Evolutionary conservation across 2,888 invertebrate species (phyloP).

Genomic region (Drosophila aldrichi): DNA sequence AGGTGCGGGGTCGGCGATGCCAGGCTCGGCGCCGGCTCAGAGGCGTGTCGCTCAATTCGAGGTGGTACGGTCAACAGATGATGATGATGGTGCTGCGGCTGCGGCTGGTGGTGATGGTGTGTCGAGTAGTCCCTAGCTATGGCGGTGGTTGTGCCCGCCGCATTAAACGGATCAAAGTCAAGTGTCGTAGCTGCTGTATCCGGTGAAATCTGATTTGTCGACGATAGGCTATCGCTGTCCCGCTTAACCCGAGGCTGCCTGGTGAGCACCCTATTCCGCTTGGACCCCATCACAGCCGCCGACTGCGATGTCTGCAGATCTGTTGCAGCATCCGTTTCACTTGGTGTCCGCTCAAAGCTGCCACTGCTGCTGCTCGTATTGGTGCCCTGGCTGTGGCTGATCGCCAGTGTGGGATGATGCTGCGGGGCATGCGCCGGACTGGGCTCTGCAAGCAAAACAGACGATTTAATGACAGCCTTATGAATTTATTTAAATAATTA

Average conservation of each 20-base stretch:
- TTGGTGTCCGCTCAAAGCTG: constrained; percentile 61
- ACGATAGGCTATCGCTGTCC: constrained; percentile 86
- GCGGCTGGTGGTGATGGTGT: constrained; percentile 54
- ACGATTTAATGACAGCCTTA: background rate
- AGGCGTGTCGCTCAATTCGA: constrained; percentile 87
- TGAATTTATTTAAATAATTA: background rate
- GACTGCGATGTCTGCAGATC: constrained; percentile 52
- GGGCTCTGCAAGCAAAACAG: constrained; percentile 55
- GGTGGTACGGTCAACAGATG: constrained; percentile 86
- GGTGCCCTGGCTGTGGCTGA: constrained; percentile 65
- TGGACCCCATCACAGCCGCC: constrained; percentile 86
- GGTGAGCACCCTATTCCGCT: constrained; percentile 88
- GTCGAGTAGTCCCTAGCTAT: constrained; percentile 70
- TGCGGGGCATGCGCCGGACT: constrained; percentile 57
- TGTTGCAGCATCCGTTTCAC: constrained; percentile 44
- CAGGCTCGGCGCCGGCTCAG: constrained; percentile 87
- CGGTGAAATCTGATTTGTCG: constrained; percentile 83
- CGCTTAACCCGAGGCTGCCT: constrained; percentile 89
- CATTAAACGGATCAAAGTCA: constrained; percentile 82
- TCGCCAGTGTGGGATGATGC: constrained; percentile 54
- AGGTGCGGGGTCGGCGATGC: constrained; percentile 87
- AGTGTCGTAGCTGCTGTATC: constrained; percentile 75
- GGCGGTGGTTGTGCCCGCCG: constrained; percentile 65
- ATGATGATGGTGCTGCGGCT: constrained; percentile 58
- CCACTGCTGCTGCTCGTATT: constrained; percentile 54